These are phyloP conservation scores for Leptatherina wallacei DNA, from an alignment of 2,797 vertebrate genomes.

Conservation along the genomic window DNA sequence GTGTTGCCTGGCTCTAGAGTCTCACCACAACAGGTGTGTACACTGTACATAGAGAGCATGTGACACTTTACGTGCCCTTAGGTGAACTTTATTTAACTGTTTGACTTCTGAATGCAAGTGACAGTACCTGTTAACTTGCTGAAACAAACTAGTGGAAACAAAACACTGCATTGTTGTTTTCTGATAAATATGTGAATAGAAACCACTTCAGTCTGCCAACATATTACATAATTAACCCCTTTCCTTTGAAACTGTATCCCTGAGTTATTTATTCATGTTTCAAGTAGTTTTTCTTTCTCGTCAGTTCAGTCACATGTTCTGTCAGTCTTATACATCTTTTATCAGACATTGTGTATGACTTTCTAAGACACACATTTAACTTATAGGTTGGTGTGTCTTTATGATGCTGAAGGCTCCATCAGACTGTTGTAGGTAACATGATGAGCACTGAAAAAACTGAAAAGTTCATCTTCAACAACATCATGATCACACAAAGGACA, in stretches of 20 bases:
- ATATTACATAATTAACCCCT: neutral
- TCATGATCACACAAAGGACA: too few relatives aligned
- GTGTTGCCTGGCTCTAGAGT: too few relatives aligned
- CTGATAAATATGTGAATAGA: neutral
- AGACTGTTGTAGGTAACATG: conserved; percentile 31
- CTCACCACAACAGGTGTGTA: too few relatives aligned
- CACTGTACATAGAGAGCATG: too few relatives aligned
- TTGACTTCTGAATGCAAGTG: too few relatives aligned
- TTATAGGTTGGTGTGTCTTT: conserved; percentile 3
- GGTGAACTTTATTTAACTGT: too few relatives aligned
- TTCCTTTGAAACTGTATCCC: neutral
- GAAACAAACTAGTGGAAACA: too few relatives aligned
- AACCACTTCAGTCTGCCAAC: neutral
- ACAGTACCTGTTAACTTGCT: too few relatives aligned
- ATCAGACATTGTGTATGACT: neutral
- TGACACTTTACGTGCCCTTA: too few relatives aligned
- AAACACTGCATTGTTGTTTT: neutral
- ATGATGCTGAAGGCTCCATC: conserved; percentile 9
- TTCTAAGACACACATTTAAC: neutral
- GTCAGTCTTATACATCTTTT: neutral
- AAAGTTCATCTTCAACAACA: too few relatives aligned
- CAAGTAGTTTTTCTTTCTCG: neutral
- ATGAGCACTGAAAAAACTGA: conserved; percentile 22
- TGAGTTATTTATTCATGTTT: neutral
- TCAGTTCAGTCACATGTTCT: neutral